Conservation (phyloP, 2,113 vertebrate species). For the Labeo catla region DNA sequence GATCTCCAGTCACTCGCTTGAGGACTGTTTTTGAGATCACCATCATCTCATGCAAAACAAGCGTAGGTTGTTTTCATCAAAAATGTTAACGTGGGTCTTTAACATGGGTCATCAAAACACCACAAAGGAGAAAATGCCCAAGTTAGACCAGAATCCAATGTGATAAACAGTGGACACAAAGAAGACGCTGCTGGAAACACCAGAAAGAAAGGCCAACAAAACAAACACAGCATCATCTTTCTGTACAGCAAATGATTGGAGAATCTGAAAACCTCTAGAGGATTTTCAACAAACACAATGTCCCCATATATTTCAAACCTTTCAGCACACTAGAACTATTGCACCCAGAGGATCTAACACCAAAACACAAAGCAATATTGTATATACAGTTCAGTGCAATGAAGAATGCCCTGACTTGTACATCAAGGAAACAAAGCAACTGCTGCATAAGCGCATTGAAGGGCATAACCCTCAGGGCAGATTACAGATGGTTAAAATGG, state of each 20-base stretch:
- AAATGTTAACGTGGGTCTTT: no score
- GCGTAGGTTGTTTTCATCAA: no score
- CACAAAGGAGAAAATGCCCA: no score
- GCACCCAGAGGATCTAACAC: conserved; percentile 20
- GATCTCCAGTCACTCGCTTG: not conserved
- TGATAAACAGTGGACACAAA: not conserved
- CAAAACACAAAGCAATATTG: conserved; percentile 39
- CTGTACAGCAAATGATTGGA: not conserved
- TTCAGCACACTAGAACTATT: conserved; percentile 14
- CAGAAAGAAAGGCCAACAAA: not conserved
- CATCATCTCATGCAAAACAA: no score
- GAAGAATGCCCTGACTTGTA: conserved; percentile 28
- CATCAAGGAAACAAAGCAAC: conserved; percentile 12
- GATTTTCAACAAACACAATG: conserved; percentile 17
- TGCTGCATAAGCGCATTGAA: conserved; percentile 32
- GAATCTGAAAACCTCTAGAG: conserved; percentile 13
- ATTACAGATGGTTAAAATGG: conserved; percentile 11
- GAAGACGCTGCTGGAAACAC: not conserved
- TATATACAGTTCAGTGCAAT: conserved; percentile 1
- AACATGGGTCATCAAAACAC: no score
- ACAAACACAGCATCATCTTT: not conserved
- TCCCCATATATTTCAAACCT: conserved; percentile 4
- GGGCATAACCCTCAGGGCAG: conserved; percentile 8
- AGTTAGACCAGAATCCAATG: not conserved
- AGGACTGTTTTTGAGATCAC: no score